A percentile compares a stretch with the other conserved stretches of the same genome.
Evolutionary conservation across 2,113 vertebrate genomes (phyloP).

Genomic region (Elephantulus edwardii): DNA sequence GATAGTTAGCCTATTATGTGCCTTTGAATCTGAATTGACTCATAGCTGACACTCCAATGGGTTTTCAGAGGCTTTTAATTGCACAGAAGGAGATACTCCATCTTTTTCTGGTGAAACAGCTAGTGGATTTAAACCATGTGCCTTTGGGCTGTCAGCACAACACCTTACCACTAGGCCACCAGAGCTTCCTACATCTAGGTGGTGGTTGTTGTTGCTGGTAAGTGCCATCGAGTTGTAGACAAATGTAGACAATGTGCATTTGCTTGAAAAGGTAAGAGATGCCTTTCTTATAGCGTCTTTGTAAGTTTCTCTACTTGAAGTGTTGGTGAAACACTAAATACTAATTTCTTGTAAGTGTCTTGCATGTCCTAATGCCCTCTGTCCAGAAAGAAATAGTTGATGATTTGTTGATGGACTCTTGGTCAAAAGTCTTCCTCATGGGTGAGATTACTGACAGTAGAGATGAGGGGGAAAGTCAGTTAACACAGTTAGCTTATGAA

Average conservation of each 20-base stretch:
- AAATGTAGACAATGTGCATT: too few relatives aligned
- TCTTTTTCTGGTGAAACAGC: too few relatives aligned
- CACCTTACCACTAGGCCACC: too few relatives aligned
- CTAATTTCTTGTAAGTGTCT: neutral
- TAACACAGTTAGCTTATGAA: neutral
- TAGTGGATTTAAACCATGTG: too few relatives aligned
- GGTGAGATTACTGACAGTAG: neutral
- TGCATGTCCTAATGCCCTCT: neutral
- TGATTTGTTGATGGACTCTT: neutral
- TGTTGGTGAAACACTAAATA: neutral
- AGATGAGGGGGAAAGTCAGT: neutral
- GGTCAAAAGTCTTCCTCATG: neutral
- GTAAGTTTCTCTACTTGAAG: conserved; percentile 23
- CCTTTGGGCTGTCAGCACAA: too few relatives aligned
- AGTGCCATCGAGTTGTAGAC: too few relatives aligned
- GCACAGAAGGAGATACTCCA: too few relatives aligned
- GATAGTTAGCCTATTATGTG: neutral
- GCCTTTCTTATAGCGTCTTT: neutral
- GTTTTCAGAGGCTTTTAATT: too few relatives aligned
- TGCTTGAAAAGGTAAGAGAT: neutral
- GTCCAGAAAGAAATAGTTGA: neutral
- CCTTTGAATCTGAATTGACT: too few relatives aligned
- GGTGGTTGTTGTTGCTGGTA: too few relatives aligned
- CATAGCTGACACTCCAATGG: too few relatives aligned
- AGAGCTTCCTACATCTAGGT: too few relatives aligned